A percentile compares a stretch with the other conserved stretches of the same genome.
These are phyloP conservation scores for Lynx canadensis DNA, from an alignment of 2,113 vertebrate species.

Conservation along the genomic window DNA sequence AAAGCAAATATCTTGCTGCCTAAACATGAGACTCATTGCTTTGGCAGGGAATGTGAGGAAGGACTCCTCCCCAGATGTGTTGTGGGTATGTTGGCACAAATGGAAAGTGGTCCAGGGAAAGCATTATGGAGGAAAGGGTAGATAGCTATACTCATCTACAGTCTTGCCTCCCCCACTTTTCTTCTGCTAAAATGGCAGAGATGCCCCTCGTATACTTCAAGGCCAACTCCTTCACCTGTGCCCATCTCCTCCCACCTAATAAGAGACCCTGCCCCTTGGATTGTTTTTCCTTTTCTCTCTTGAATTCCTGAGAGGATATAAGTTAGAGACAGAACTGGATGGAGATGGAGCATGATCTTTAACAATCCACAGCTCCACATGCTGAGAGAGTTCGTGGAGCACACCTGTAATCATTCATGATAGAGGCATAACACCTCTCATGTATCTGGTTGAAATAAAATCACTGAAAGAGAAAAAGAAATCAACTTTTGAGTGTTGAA, in stretches of 20 bases:
- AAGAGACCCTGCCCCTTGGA: not conserved
- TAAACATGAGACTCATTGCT: fast-evolving
- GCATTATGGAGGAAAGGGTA: not conserved
- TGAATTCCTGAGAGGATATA: not conserved
- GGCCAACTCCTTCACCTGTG: fast-evolving
- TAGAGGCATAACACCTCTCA: not conserved
- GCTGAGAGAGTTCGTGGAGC: not conserved
- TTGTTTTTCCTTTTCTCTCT: not conserved
- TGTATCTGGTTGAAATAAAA: constrained; percentile 29
- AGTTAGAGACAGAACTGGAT: not conserved
- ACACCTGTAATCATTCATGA: not conserved
- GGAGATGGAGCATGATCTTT: not conserved
- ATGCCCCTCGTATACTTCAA: not conserved
- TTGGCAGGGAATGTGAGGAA: not conserved
- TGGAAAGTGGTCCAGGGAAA: not conserved
- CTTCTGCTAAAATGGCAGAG: not conserved
- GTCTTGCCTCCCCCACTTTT: not conserved
- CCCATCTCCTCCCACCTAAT: not conserved
- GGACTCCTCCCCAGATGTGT: not conserved
- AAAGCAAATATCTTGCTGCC: not conserved
- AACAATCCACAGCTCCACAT: not conserved
- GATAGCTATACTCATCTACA: fast-evolving
- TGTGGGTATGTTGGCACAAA: fast-evolving
- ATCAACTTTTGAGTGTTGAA: not conserved
- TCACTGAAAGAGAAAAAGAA: constrained; percentile 21